These are phyloP conservation scores for Myotis myotis DNA, from an alignment of 2,797 vertebrate species.

Conservation along the genomic window DNA sequence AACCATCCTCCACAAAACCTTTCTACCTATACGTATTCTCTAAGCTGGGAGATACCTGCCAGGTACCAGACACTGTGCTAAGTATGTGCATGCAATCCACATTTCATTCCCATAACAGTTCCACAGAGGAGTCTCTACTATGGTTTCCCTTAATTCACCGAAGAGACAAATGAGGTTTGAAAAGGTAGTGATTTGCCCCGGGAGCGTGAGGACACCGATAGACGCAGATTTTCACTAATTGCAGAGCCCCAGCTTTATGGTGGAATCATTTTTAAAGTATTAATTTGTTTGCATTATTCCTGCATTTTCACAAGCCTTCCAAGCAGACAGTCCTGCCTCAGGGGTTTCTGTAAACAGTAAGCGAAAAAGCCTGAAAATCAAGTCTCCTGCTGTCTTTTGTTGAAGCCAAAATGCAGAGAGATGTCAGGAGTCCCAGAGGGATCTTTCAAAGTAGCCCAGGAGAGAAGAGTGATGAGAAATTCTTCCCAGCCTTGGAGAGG, in stretches of 20 bases:
- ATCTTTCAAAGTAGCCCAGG: background rate
- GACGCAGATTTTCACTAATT: background rate
- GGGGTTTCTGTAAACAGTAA: background rate
- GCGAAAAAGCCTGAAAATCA: background rate
- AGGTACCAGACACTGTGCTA: background rate
- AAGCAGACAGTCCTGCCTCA: background rate
- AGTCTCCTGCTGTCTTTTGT: background rate
- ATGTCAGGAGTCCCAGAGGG: background rate
- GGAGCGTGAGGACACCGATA: background rate
- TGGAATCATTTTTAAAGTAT: background rate
- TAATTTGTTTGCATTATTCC: background rate
- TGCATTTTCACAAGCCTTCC: background rate
- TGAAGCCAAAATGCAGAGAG: background rate
- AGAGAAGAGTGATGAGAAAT: background rate
- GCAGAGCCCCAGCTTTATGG: background rate
- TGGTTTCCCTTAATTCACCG: background rate
- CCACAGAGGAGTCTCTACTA: background rate
- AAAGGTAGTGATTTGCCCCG: background rate
- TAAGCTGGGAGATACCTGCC: background rate
- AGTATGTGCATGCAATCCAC: background rate
- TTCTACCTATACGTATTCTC: background rate
- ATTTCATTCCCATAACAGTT: background rate
- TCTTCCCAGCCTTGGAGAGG: background rate
- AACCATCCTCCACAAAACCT: background rate
- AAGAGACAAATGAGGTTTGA: background rate